phyloP scores from a whole-genome alignment of 2,888 invertebrate species.

The Microchrysa polita region DNA sequence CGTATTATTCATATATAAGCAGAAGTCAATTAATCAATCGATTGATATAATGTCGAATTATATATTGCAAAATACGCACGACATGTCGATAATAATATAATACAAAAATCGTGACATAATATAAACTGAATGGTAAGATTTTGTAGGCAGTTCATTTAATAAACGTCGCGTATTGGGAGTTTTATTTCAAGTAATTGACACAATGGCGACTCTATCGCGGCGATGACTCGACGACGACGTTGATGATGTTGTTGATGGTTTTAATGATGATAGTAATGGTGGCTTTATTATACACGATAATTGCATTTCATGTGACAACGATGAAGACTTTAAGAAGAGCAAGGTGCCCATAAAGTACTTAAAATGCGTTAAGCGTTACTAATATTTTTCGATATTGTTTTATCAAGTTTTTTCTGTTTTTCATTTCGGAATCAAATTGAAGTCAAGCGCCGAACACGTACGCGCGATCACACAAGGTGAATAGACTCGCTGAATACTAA shows the following conservation, averaged over 20 bases:
- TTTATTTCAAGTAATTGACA: not conserved
- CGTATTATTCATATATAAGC: not conserved
- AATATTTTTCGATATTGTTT: not conserved
- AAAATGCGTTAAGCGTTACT: constrained; percentile 14
- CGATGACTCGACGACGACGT: not conserved
- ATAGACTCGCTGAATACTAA: constrained; percentile 13
- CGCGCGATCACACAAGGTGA: constrained; percentile 12
- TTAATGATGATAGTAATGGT: not conserved
- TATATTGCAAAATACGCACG: constrained; percentile 1
- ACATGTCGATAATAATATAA: not conserved
- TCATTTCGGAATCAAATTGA: constrained; percentile 14
- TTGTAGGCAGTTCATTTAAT: constrained; percentile 1
- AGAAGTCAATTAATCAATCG: not conserved
- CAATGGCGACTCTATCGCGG: not conserved
- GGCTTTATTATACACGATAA: not conserved
- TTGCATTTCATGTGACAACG: not conserved
- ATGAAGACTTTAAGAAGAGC: not conserved
- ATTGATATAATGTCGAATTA: not conserved
- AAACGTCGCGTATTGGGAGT: not conserved
- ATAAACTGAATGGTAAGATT: not conserved
- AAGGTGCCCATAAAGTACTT: constrained; percentile 10
- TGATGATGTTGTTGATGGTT: not conserved
- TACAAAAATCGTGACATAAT: constrained; percentile 16
- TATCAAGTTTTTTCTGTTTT: not conserved
- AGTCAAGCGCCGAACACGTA: not conserved